Conservation (phyloP, 2,113 vertebrate genomes). For the Microtus richardsoni region DNA sequence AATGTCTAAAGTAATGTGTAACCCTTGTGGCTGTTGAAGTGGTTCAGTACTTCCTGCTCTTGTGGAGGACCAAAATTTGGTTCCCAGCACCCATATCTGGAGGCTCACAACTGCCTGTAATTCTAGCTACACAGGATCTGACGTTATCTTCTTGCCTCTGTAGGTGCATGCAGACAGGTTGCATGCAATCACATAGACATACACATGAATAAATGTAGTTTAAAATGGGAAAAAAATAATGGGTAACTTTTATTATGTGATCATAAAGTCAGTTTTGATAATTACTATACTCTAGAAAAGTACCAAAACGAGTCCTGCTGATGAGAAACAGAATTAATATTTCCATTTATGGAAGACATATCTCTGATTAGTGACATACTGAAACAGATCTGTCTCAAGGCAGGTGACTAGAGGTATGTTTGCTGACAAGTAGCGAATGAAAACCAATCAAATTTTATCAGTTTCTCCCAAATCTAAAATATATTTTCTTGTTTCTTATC, state of each 20-base stretch:
- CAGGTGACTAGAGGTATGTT: background rate
- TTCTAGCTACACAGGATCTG: background rate
- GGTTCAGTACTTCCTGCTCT: background rate
- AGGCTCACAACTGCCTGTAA: too few species aligned
- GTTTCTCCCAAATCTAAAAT: conserved; percentile 23
- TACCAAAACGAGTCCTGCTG: background rate
- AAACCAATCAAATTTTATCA: conserved; percentile 48
- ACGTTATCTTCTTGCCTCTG: background rate
- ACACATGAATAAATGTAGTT: background rate
- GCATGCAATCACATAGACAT: too few species aligned
- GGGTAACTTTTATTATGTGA: background rate
- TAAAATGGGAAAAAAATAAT: background rate
- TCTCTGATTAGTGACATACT: background rate
- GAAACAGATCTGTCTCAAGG: background rate
- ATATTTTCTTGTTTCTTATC: conserved; percentile 19
- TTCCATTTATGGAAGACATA: background rate
- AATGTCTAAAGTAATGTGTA: background rate
- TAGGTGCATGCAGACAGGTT: background rate
- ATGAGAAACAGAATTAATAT: background rate
- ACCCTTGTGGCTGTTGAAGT: background rate
- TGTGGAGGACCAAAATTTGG: background rate
- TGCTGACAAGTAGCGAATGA: background rate
- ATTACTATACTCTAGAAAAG: background rate
- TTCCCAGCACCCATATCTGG: too few species aligned
- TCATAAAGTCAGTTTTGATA: conserved; percentile 27